Conservation (phyloP, 2,888 invertebrate species). For the Tetramorium bicarinatum region DNA sequence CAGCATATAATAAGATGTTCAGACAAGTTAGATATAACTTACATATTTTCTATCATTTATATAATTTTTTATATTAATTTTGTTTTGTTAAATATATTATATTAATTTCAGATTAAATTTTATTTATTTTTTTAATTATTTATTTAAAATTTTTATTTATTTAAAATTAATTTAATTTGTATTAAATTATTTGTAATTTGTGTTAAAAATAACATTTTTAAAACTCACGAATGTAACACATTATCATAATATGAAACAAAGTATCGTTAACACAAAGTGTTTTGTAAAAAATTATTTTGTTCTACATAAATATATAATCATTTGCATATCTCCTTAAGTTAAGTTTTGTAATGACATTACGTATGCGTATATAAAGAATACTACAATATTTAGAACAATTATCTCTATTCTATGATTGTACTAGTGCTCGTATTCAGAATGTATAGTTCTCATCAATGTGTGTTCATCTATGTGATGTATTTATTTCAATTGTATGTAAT, state of each 20-base stretch:
- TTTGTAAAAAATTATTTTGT: background rate
- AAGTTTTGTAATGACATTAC: background rate
- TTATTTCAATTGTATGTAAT: slow-evolving; percentile 53
- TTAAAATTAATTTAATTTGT: background rate
- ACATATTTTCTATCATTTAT: background rate
- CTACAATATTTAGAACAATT: slow-evolving; percentile 39
- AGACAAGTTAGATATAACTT: background rate
- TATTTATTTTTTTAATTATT: no score
- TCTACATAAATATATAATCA: background rate
- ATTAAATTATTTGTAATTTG: background rate
- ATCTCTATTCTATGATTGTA: slow-evolving; percentile 12
- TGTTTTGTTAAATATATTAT: background rate
- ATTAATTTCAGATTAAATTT: background rate
- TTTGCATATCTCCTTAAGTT: background rate
- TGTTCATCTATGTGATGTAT: slow-evolving; percentile 68
- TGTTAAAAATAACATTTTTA: background rate
- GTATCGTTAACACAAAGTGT: background rate
- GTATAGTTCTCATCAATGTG: slow-evolving; percentile 73
- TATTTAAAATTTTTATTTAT: no score
- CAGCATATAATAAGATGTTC: background rate
- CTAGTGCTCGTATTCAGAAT: slow-evolving; percentile 57
- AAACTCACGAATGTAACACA: background rate
- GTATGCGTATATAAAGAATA: background rate
- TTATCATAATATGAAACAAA: slow-evolving; percentile 8
- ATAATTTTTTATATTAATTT: background rate